Evolutionary conservation across 2,797 vertebrate genomes (phyloP).

Genomic region (Tokudaia muenninki): DNA sequence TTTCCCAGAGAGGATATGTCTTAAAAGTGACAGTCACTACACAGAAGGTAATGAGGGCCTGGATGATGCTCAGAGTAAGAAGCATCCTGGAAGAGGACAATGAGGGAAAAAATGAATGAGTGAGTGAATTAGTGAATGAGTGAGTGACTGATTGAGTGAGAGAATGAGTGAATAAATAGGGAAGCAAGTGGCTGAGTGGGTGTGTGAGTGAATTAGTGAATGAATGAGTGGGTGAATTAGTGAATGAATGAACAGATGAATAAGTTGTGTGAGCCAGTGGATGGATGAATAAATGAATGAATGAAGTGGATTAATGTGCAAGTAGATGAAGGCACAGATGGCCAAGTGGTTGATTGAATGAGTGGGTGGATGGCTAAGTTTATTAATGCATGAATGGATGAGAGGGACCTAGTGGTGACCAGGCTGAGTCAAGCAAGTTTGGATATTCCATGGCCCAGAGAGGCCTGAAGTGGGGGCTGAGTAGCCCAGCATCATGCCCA

Average conservation of each 20-base stretch:
- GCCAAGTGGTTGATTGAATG: background rate
- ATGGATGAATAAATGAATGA: background rate
- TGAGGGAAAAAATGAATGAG: background rate
- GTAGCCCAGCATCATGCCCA: background rate
- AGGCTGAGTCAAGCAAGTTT: background rate
- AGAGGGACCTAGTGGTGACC: background rate
- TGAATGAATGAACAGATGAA: background rate
- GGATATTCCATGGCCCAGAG: too few species aligned
- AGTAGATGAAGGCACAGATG: background rate
- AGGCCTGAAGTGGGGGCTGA: background rate
- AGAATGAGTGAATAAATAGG: background rate
- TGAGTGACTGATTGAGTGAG: background rate
- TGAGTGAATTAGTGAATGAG: background rate
- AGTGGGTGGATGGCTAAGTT: too few species aligned
- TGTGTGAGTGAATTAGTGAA: background rate
- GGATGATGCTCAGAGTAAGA: background rate
- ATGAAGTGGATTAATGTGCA: background rate
- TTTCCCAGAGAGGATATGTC: background rate
- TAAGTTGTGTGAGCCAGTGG: background rate
- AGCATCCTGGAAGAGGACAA: background rate
- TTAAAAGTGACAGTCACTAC: background rate
- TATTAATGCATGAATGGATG: too few species aligned
- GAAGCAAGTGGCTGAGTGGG: background rate
- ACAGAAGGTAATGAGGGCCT: background rate
- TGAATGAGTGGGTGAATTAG: accelerated